These are phyloP conservation scores for Megamerina dolium DNA, from an alignment of 2,888 invertebrate genomes.

Conservation along the genomic window DNA sequence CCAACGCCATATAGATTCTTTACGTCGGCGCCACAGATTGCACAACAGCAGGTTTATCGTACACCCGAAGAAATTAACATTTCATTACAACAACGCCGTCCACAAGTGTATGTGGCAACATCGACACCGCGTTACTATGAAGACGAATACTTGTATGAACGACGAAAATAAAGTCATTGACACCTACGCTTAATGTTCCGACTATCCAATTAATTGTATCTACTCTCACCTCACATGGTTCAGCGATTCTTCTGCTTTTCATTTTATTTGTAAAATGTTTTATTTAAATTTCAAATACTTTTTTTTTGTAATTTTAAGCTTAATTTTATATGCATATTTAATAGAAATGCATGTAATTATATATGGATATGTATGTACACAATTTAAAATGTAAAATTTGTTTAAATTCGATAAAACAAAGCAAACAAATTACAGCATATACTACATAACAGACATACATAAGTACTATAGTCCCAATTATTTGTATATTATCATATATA, in stretches of 20 bases:
- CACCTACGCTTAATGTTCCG: background rate
- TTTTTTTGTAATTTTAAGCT: background rate
- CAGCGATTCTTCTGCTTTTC: too few species aligned
- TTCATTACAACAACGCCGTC: slow-evolving; percentile 74
- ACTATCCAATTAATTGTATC: too few species aligned
- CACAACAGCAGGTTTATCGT: slow-evolving; percentile 67
- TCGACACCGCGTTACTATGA: slow-evolving; percentile 48
- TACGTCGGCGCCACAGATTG: slow-evolving; percentile 43
- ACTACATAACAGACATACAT: too few species aligned
- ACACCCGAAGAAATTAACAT: slow-evolving; percentile 84
- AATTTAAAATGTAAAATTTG: too few species aligned
- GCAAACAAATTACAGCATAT: too few species aligned
- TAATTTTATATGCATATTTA: too few species aligned
- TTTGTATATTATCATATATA: too few species aligned
- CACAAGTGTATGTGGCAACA: slow-evolving; percentile 51
- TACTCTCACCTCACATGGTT: too few species aligned
- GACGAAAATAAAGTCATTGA: slow-evolving; percentile 35
- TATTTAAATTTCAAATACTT: background rate
- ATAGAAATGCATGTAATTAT: too few species aligned
- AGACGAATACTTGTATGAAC: slow-evolving; percentile 48
- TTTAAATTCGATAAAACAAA: too few species aligned
- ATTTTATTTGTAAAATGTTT: background rate
- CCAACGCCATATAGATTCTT: slow-evolving; percentile 47
- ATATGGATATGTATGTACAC: too few species aligned
- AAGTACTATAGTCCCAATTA: too few species aligned